A percentile compares a stretch with the other conserved stretches of the same genome.
These are phyloP conservation scores for Mugil cephalus DNA, from an alignment of 2,113 vertebrate species.

Conservation along the genomic window DNA sequence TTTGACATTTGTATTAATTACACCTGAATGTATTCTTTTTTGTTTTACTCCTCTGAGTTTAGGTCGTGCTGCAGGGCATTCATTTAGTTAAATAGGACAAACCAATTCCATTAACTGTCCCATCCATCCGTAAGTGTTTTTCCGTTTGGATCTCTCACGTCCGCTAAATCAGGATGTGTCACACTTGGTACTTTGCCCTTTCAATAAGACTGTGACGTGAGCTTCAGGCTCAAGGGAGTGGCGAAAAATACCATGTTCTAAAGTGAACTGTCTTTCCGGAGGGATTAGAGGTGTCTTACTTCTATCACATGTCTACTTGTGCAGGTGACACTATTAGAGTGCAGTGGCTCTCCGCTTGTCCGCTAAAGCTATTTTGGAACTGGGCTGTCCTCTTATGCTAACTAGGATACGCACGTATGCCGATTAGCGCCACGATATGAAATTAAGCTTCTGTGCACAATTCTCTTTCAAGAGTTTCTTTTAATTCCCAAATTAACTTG, in stretches of 20 bases:
- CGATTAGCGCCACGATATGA: neutral
- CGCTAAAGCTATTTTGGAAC: constrained; percentile 50
- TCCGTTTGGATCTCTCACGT: neutral
- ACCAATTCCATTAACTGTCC: neutral
- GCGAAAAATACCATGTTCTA: constrained; percentile 37
- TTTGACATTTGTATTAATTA: too few species aligned
- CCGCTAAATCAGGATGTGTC: neutral
- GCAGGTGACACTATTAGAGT: constrained; percentile 3
- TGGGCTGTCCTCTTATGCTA: neutral
- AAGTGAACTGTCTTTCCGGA: constrained; percentile 49
- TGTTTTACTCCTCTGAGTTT: too few species aligned
- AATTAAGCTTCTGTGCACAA: neutral
- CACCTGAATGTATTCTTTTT: too few species aligned
- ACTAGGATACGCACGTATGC: neutral
- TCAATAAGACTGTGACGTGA: constrained; percentile 38
- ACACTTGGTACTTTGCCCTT: neutral
- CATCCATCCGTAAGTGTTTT: neutral
- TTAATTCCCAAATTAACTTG: too few species aligned
- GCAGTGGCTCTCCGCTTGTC: constrained; percentile 5
- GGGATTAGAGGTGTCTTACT: constrained; percentile 56
- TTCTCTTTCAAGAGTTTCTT: neutral
- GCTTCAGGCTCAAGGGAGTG: constrained; percentile 15
- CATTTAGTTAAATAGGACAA: too few species aligned
- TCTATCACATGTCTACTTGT: constrained; percentile 31
- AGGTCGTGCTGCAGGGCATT: too few species aligned